phyloP scores from a whole-genome alignment of 2,888 invertebrate species.

The Aleiodes testaceus region DNA sequence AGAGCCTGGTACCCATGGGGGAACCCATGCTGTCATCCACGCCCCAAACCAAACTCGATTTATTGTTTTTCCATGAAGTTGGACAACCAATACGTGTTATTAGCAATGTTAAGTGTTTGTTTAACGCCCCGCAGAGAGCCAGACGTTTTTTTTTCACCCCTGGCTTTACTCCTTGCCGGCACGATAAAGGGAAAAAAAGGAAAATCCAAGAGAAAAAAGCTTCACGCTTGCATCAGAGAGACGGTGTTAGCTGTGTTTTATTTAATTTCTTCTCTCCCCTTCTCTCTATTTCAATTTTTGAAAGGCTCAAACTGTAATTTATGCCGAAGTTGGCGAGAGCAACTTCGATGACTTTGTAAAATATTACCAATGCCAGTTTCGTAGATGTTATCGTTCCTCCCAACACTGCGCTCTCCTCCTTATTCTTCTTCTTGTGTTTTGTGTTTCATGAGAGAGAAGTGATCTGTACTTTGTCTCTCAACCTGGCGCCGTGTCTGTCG shows the following conservation, averaged over 20 bases:
- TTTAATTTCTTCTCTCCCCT: neutral
- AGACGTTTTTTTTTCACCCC: slow-evolving; percentile 41
- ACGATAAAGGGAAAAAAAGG: slow-evolving; percentile 15
- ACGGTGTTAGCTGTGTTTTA: slow-evolving; percentile 34
- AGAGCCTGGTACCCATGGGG: slow-evolving; percentile 1
- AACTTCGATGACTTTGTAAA: slow-evolving; percentile 71
- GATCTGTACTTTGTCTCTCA: slow-evolving; percentile 10
- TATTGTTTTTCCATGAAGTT: slow-evolving; percentile 54
- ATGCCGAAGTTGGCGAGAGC: slow-evolving; percentile 68
- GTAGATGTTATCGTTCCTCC: slow-evolving; percentile 65
- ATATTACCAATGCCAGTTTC: slow-evolving; percentile 68
- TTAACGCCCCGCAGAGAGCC: slow-evolving; percentile 57
- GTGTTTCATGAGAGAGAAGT: slow-evolving; percentile 15
- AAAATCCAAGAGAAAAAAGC: slow-evolving; percentile 39
- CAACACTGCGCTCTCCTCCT: slow-evolving; percentile 53
- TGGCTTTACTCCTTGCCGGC: slow-evolving; percentile 1
- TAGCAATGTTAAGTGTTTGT: slow-evolving; percentile 62
- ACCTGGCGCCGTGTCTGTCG: slow-evolving; percentile 57
- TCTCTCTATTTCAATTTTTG: slow-evolving; percentile 13
- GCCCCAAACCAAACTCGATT: slow-evolving; percentile 48
- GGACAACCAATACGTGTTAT: slow-evolving; percentile 54
- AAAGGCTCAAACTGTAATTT: slow-evolving; percentile 59
- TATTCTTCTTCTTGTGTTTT: slow-evolving; percentile 36
- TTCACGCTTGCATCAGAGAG: slow-evolving; percentile 37
- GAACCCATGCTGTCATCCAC: slow-evolving; percentile 41